Conservation (phyloP, 2,797 vertebrate species). For the Mionectes olivaceus region DNA sequence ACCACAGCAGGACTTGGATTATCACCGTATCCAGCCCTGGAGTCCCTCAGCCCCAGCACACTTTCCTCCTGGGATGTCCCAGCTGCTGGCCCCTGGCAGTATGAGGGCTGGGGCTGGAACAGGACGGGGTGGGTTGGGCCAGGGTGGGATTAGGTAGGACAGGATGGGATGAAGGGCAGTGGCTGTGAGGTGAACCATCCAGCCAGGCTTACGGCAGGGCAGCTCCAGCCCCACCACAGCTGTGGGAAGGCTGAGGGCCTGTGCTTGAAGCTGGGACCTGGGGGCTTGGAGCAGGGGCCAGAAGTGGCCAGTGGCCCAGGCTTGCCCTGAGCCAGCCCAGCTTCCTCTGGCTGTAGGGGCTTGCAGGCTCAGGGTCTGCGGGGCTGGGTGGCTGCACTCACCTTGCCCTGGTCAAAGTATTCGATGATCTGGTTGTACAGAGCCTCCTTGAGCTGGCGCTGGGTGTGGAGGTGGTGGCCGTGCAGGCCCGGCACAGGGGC, state of each 20-base stretch:
- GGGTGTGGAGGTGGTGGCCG: conserved; percentile 25
- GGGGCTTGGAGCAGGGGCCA: no score
- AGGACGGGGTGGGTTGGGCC: no score
- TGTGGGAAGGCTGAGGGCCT: no score
- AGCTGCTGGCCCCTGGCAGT: accelerated
- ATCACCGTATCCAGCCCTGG: background rate
- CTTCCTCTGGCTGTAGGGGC: background rate
- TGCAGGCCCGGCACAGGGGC: background rate
- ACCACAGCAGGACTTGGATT: background rate
- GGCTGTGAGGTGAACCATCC: background rate
- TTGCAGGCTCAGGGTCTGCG: background rate
- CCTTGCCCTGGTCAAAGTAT: conserved; percentile 71
- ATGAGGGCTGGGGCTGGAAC: background rate
- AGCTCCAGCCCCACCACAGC: background rate
- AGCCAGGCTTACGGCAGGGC: background rate
- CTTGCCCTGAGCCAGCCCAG: background rate
- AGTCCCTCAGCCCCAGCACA: background rate
- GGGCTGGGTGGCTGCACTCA: background rate
- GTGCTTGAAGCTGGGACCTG: background rate
- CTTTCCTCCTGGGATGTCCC: no score
- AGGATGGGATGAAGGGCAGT: background rate
- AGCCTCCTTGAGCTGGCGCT: conserved; percentile 69
- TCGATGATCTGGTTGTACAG: conserved; percentile 65
- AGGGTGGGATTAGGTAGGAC: no score
- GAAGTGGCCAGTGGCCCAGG: accelerated